Percentiles rank a stretch among this genome's conserved stretches.
Evolutionary conservation across 2,113 vertebrate genomes (phyloP).

Genomic region (Callipepla squamata): DNA sequence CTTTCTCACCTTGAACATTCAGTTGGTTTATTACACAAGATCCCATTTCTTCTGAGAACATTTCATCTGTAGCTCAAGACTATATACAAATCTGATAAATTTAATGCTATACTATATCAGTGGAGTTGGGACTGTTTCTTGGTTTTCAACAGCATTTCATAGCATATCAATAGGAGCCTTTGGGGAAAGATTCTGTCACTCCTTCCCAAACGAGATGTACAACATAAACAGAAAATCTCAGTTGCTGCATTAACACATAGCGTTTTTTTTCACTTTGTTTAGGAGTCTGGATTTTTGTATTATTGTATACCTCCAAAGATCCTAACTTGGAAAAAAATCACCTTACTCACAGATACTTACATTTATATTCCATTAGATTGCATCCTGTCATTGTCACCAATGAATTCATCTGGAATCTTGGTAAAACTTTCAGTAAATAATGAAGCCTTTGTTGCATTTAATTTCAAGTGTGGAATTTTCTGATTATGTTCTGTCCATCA

Average conservation of each 20-base stretch:
- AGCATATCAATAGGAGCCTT: neutral
- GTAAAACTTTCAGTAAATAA: neutral
- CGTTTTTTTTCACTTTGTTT: neutral
- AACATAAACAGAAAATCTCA: neutral
- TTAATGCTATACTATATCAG: neutral
- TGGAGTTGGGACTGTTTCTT: neutral
- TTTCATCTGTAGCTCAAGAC: fast-evolving
- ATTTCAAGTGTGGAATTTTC: neutral
- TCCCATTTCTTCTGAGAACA: neutral
- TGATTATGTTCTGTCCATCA: neutral
- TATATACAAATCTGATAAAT: neutral
- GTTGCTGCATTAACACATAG: neutral
- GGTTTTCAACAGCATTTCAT: neutral
- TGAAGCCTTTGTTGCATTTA: neutral
- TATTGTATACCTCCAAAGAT: neutral
- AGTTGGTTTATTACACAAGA: neutral
- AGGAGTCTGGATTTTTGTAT: neutral
- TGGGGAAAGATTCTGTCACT: neutral
- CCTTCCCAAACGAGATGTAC: neutral
- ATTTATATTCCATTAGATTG: neutral
- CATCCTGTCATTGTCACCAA: neutral
- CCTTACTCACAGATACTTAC: neutral
- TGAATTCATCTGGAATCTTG: neutral
- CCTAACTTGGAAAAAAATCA: neutral
- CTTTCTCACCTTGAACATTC: neutral